Base-by-base conservation (phyloP, 2,888 invertebrate genomes). In the Lacanobia wlatinum region DNA sequence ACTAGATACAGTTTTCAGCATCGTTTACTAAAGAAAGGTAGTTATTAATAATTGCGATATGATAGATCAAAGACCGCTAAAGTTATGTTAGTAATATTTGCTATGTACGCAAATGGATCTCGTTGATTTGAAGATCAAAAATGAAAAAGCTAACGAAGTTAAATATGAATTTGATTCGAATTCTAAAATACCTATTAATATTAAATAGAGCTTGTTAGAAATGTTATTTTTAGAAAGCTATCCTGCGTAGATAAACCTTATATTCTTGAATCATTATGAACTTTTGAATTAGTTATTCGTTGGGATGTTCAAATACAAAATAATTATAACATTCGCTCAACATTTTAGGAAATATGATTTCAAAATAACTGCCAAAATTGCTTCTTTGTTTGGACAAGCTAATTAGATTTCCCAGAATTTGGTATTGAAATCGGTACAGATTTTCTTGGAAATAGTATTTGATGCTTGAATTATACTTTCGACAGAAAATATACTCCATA, bases 331-430 rank as follows among this genome's bases (percentile, higher is more conserved):
- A 55, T 59, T 40, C 9, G 16, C 6, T n/a, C 14, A 62, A 23
- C 61, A 46, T 63, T 64, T 64, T 28, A 28, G 14, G 16, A 8
- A 73, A 16, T 38, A 43, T 38, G 12, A 48, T 28, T 7, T 28
- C 18, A 16, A 43, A 53, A 76, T 68, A 55, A 21, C 16, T 23
- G 16, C 69, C 8, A 21, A 52, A 70, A 63, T 77, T 48, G 21
- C 58, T 69, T 48, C 7, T 48, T 53, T 59, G 55, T 64, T 73
- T 68, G 59, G 46, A 43, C 6, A 67, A 46, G 16, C n/a, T 60
- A n/a, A 77, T 77, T 60, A 63, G 18, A 55, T 34, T 50, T 61
- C 43, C 12, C 0, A 6, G 34, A 61, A 43, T 61, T 61, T n/a
- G n/a, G 1, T 64, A n/a, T 64, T 40, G 50, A 18, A 73, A 61